phyloP scores from a whole-genome alignment of 1,140 invertebrate species.

The Drosophila nigromelanica region DNA sequence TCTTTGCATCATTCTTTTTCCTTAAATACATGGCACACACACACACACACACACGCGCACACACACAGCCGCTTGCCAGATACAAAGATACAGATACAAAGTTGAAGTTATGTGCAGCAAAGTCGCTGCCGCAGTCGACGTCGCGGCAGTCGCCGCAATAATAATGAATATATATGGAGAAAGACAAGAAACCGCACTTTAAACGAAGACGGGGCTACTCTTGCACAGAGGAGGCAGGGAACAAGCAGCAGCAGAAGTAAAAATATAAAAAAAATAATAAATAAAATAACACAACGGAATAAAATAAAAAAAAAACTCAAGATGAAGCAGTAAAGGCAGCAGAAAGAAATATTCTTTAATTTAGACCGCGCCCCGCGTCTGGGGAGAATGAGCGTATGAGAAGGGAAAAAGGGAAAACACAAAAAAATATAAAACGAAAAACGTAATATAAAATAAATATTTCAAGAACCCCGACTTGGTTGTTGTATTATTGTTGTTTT shows the following conservation, averaged over 20 bases:
- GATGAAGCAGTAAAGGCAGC: slow-evolving; percentile 46
- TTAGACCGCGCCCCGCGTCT: slow-evolving; percentile 69
- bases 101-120: slow-evolving; percentile 78
- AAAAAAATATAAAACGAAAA: slow-evolving; percentile 36
- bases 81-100: slow-evolving; percentile 80
- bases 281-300: slow-evolving; percentile 78
- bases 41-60: slow-evolving; percentile 38
- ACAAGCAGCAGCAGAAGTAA: slow-evolving; percentile 5
- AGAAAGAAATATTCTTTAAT: slow-evolving; percentile 80
- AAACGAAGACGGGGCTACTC: slow-evolving; percentile 68
- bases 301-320: slow-evolving; percentile 48
- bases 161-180: slow-evolving; percentile 83
- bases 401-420: slow-evolving; percentile 38
- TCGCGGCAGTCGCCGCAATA: slow-evolving; percentile 67
- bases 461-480: slow-evolving; percentile 64
- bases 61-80: slow-evolving; percentile 45
- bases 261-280: slow-evolving; percentile 68
- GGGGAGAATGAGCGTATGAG: slow-evolving; percentile 44
- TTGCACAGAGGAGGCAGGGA: slow-evolving; percentile 26
- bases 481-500: slow-evolving; percentile 47
- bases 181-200: slow-evolving; percentile 80
- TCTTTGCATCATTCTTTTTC: slow-evolving; percentile 82
- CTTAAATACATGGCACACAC: slow-evolving; percentile 74
- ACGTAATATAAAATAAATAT: slow-evolving; percentile 82
- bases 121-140: slow-evolving; percentile 28